Evolutionary conservation across 1,140 invertebrate species (phyloP).

Genomic region (Araneus ventricosus): DNA sequence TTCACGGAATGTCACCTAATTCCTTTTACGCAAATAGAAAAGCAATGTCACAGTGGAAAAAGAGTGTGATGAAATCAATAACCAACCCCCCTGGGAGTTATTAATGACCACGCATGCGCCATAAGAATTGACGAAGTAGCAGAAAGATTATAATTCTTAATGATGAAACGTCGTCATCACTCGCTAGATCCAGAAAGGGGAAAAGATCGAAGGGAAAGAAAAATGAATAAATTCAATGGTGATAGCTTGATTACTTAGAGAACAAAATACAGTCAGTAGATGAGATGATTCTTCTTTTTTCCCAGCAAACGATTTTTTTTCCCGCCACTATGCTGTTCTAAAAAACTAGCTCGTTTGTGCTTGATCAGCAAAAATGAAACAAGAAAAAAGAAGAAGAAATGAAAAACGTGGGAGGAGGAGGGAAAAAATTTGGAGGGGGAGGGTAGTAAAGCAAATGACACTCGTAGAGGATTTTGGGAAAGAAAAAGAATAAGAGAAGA

Average conservation of each 20-base stretch:
- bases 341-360: not conserved
- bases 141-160: constrained; percentile 67
- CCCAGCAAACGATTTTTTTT: not conserved
- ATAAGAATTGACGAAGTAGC: constrained; percentile 55
- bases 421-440: not conserved
- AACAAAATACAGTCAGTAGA: constrained; percentile 60
- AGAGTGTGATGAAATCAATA: not conserved
- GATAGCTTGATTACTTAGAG: constrained; percentile 66
- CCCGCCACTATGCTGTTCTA: not conserved
- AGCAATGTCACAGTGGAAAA: not conserved
- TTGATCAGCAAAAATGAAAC: constrained; percentile 47
- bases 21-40: constrained; percentile 31
- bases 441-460: not conserved
- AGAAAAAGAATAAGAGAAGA: not conserved
- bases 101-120: constrained; percentile 23
- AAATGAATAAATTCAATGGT: constrained; percentile 58
- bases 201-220: not conserved
- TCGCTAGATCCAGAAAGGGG: not conserved
- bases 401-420: not conserved
- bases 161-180: constrained; percentile 35
- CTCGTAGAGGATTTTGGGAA: not conserved
- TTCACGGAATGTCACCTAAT: not conserved
- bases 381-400: not conserved
- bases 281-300: constrained; percentile 5
- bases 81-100: not conserved